Evolutionary conservation across 2,113 vertebrate species (phyloP), one percentile per base, ranked within the genome.

Genomic region (Pardalotus punctatus): DNA sequence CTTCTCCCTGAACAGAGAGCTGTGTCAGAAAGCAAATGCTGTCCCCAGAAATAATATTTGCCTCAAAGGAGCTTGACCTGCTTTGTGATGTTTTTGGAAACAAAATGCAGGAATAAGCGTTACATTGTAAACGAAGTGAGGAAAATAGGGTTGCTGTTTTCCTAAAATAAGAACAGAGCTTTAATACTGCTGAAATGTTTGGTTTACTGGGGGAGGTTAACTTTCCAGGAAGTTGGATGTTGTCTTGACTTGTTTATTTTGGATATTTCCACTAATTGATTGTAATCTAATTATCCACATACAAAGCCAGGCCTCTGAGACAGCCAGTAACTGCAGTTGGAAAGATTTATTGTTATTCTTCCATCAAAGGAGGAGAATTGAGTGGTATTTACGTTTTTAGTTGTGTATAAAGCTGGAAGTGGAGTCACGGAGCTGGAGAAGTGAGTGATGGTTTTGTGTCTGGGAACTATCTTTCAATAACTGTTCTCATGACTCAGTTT

Each of bases 211-310:
- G 35, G 73, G 24, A 67, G 29, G 14, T 73, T 71, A 71, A 87
- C 69, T 87, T 84, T 84, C 29, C 77, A 94, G 84, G 87, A 91
- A 87, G 81, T 10, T 81, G 40, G 35, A 81, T 9, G 3, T 62
- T 79, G 89, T 81, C 69, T 83, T 61, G 45, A 45, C 64, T 70
- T 91, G 35, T 81, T 95, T 91, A 43, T 89, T 95, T 95, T 95
- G 81, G 69, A 38, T 71, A 47, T 91, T 91, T 93, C 51, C 24
- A 36, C 78, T 84, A 91, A 74, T 40, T 85, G 57, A 76, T 71
- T 86, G 61, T 60, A 74, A 78, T 71, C 78, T 84, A 74, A 85
- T 91, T 81, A 64, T 84, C 51, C 64, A 64, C 43, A 36, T 66
- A 33, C 16, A 18, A 73, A 86, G 33, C 33, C 56, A 74, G 60